A percentile compares a stretch with the other conserved stretches of the same genome.
These are phyloP conservation scores for Drosophila bocki DNA, from an alignment of 1,140 invertebrate genomes.

Conservation along the genomic window DNA sequence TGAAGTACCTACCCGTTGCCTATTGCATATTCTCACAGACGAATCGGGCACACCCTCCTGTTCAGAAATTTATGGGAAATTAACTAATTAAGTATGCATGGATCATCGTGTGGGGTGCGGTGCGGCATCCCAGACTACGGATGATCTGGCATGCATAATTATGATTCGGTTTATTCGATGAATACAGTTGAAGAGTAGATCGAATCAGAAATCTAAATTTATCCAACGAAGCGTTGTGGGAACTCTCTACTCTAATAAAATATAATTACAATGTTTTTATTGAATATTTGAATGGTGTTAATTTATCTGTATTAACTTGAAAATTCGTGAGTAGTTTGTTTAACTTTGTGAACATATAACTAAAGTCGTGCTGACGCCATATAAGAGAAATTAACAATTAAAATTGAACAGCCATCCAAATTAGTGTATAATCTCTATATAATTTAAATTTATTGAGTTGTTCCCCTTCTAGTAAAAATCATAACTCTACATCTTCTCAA, in stretches of 20 bases:
- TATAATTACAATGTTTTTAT: background rate
- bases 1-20: constrained; percentile 1
- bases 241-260: background rate
- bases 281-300: background rate
- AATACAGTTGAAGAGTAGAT: constrained; percentile 7
- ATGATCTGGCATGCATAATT: constrained; percentile 64
- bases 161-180: constrained; percentile 23
- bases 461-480: background rate
- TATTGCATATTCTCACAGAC: constrained; percentile 60
- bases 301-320: background rate
- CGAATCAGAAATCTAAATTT: background rate
- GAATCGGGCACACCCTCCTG: constrained; percentile 20
- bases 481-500: background rate
- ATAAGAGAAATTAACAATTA: background rate
- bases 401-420: background rate
- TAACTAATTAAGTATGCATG: constrained; percentile 69
- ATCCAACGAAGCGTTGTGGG: background rate
- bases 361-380: background rate
- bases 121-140: constrained; percentile 4
- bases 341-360: background rate
- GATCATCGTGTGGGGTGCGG: constrained; percentile 48
- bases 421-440: background rate
- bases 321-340: background rate
- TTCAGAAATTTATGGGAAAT: constrained; percentile 53
- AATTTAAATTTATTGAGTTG: background rate